These are phyloP conservation scores for Nasonia oneida DNA, from an alignment of 2,888 invertebrate genomes.

Conservation along the genomic window DNA sequence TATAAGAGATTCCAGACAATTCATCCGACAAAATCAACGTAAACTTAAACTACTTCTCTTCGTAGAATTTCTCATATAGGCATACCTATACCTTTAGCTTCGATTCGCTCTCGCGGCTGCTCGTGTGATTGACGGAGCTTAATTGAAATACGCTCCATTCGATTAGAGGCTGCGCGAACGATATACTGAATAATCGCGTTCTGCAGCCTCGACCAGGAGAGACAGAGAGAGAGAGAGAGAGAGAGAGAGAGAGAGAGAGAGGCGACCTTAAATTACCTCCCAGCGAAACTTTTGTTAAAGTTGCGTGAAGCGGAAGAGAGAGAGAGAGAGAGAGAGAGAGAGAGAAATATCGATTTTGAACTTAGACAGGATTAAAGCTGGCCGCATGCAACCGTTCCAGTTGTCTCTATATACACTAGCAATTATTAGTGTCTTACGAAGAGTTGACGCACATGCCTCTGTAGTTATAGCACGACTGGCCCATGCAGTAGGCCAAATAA, in stretches of 20 bases:
- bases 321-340: neutral
- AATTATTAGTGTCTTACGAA: too few species aligned
- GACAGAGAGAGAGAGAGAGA: too few species aligned
- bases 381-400: neutral
- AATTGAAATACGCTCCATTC: constrained; percentile 61
- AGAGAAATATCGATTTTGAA: constrained; percentile 52
- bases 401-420: neutral
- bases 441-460: too few species aligned
- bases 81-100: constrained; percentile 8
- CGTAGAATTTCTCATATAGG: neutral
- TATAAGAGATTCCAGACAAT: too few species aligned
- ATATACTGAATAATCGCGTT: constrained; percentile 62
- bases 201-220: constrained; percentile 14
- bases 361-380: constrained; percentile 53
- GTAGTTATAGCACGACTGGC: too few species aligned
- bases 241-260: constrained; percentile 3
- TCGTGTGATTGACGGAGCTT: constrained; percentile 58
- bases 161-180: constrained; percentile 60
- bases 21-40: too few species aligned
- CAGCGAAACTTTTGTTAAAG: constrained; percentile 56
- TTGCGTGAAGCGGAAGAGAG: constrained; percentile 1
- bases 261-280: constrained; percentile 57
- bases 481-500: too few species aligned
- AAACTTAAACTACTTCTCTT: too few species aligned
- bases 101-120: constrained; percentile 15